These are phyloP conservation scores for Papilio xuthus DNA, from an alignment of 1,140 invertebrate genomes.

Conservation along the genomic window DNA sequence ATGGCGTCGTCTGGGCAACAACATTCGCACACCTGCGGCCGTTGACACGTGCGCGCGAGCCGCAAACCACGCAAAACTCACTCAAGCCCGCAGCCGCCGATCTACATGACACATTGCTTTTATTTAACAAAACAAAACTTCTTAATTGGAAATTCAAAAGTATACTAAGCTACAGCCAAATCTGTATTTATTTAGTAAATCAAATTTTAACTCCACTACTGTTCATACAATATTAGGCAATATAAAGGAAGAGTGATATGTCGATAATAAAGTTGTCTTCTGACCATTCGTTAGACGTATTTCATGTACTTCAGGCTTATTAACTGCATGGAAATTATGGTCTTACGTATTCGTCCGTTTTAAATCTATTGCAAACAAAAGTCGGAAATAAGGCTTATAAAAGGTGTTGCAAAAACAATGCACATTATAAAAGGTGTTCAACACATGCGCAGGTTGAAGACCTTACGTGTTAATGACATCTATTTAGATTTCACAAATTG, in stretches of 20 bases:
- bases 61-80: slow-evolving; percentile 33
- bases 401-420: background rate
- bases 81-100: background rate
- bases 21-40: slow-evolving; percentile 66
- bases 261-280: background rate
- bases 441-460: slow-evolving; percentile 23
- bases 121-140: background rate
- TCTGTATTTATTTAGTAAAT: too few species aligned
- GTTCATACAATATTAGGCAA: background rate
- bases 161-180: too few species aligned
- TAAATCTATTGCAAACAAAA: background rate
- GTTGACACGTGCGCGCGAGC: slow-evolving; percentile 68
- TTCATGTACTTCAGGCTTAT: too few species aligned
- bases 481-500: slow-evolving; percentile 25
- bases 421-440: slow-evolving; percentile 35
- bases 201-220: background rate
- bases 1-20: slow-evolving; percentile 65
- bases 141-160: background rate
- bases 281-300: too few species aligned
- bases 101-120: background rate
- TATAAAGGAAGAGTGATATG: background rate
- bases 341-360: too few species aligned
- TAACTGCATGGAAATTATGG: too few species aligned
- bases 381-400: background rate
- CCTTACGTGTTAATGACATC: slow-evolving; percentile 27